These are phyloP conservation scores for Galeruca laticollis DNA, from an alignment of 2,888 invertebrate genomes.

Conservation along the genomic window DNA sequence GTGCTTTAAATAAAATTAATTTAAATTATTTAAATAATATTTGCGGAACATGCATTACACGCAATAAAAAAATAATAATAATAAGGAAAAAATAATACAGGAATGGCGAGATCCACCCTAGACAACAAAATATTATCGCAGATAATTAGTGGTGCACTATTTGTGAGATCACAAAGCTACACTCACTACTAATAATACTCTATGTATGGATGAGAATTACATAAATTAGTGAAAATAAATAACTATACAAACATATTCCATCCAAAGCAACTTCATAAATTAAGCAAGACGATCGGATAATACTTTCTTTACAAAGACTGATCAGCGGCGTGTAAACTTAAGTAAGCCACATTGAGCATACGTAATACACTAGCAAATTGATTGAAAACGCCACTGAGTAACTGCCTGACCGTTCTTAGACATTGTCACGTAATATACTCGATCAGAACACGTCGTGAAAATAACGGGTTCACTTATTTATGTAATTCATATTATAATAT, in stretches of 20 bases:
- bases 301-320: neutral
- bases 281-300: neutral
- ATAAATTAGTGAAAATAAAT: slow-evolving; percentile 54
- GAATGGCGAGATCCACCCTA: slow-evolving; percentile 37
- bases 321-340: neutral
- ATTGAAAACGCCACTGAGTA: no score
- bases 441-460: neutral
- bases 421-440: no score
- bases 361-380: no score
- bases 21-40: slow-evolving; percentile 47
- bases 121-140: slow-evolving; percentile 48
- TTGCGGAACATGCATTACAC: slow-evolving; percentile 47
- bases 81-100: slow-evolving; percentile 42
- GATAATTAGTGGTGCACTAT: slow-evolving; percentile 46
- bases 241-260: slow-evolving; percentile 11
- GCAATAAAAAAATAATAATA: slow-evolving; percentile 30
- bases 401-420: no score
- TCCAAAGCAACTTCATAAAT: neutral
- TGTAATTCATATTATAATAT: slow-evolving; percentile 13
- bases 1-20: slow-evolving; percentile 36
- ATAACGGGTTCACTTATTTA: neutral
- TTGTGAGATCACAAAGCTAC: slow-evolving; percentile 62
- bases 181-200: slow-evolving; percentile 54
- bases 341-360: no score
- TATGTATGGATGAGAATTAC: slow-evolving; percentile 40